These are phyloP conservation scores for Bambusicola thoracicus DNA, from an alignment of 2,113 vertebrate species.

Conservation along the genomic window DNA sequence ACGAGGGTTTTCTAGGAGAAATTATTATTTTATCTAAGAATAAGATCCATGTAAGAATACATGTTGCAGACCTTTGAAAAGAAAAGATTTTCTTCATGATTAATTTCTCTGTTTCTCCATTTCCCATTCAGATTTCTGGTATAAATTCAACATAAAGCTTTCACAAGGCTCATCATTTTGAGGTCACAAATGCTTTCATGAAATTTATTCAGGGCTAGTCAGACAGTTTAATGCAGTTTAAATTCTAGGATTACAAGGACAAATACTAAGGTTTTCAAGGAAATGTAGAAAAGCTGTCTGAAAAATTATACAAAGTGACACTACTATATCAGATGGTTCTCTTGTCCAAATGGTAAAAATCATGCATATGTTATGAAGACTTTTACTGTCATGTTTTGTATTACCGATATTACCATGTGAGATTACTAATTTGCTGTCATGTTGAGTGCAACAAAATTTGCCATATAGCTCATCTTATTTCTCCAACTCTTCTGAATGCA, in stretches of 20 bases:
- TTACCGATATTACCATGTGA: neutral
- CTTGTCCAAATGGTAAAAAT: neutral
- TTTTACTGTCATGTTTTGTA: neutral
- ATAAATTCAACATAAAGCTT: conserved; percentile 20
- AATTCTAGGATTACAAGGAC: neutral
- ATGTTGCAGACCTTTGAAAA: conserved; percentile 1
- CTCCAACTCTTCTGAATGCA: neutral
- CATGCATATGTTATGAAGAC: neutral
- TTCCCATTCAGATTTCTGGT: conserved; percentile 7
- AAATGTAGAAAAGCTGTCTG: neutral
- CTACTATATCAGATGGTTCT: neutral
- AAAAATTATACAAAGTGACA: neutral
- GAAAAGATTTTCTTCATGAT: conserved; percentile 1
- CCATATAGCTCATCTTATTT: neutral
- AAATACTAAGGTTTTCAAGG: neutral
- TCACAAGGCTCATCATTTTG: neutral
- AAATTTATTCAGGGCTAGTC: conserved; percentile 30
- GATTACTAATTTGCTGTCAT: neutral
- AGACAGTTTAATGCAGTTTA: neutral
- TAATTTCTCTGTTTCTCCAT: conserved; percentile 16
- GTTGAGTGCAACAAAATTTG: neutral
- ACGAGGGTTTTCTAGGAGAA: neutral
- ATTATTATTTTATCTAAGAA: neutral
- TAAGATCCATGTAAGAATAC: neutral
- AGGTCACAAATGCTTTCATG: neutral